These are phyloP conservation scores for Bombus superbus DNA, from an alignment of 1,140 invertebrate species.

Conservation along the genomic window DNA sequence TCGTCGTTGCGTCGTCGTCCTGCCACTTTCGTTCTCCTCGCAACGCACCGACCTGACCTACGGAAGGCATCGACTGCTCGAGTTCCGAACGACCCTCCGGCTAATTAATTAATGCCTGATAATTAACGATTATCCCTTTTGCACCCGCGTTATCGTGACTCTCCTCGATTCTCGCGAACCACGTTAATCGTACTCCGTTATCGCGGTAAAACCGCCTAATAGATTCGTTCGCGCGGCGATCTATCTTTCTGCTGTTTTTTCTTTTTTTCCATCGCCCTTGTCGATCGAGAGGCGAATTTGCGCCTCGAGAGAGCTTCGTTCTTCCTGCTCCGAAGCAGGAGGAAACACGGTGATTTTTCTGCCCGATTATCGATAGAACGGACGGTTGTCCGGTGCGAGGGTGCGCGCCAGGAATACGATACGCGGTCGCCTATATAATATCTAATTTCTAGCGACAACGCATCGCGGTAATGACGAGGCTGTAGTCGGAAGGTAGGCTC, in stretches of 20 bases:
- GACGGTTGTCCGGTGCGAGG: not conserved
- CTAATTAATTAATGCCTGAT: conserved; percentile 67
- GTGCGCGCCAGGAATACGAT: conserved; percentile 32
- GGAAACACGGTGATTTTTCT: not conserved
- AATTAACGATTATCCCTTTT: conserved; percentile 65
- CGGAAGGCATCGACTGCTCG: conserved; percentile 13
- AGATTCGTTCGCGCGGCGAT: conserved; percentile 12
- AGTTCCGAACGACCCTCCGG: conserved; percentile 22
- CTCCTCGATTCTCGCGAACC: conserved; percentile 43
- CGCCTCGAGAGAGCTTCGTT: not conserved
- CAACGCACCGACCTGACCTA: not conserved
- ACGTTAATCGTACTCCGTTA: conserved; percentile 35
- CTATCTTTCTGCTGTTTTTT: not conserved
- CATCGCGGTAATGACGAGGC: conserved; percentile 61
- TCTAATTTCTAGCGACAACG: conserved; percentile 67
- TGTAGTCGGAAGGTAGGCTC: conserved; percentile 59
- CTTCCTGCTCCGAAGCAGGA: not conserved
- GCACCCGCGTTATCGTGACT: conserved; percentile 46
- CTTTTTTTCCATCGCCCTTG: no score
- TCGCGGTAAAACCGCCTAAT: not conserved
- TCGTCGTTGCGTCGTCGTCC: conserved; percentile 49
- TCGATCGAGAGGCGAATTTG: not conserved
- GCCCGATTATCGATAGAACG: not conserved
- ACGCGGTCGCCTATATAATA: conserved; percentile 53
- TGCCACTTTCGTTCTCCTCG: not conserved